Base-by-base conservation (phyloP, 2,888 invertebrate species). In the Polydrusus cervinus region DNA sequence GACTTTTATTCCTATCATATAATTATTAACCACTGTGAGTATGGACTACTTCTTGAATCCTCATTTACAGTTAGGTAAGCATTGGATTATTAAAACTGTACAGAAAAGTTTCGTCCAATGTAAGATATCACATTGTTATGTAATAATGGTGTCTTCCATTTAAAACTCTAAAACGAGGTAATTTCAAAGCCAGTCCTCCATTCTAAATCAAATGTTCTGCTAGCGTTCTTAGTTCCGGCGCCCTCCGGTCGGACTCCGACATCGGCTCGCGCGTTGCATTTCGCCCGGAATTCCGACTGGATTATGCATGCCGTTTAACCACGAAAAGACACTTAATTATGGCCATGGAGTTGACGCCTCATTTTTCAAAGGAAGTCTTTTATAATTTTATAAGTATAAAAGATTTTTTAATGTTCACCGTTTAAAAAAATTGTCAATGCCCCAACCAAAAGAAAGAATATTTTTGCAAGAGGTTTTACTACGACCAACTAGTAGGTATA, bases 171-270 rank as follows among this genome's bases (percentile, higher is more conserved):
- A 43, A 43, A 16, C 11, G 7, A 14, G 14, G 47, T 34, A 14
- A 25, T 62, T 62, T 62, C 25, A 62, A 62, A 62, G 20, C 38
- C 34, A 38, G 65, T 45, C 11, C 25, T 8, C 34, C 34, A 8
- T 34, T 34, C 68, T 64, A 69, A 74, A 74, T 74, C 69, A 74
- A 65, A 69, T 34, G 62, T 74, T 38, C 64, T 18, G 13, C 62
- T 69, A 68, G 74, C 69, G 64, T 70, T 53, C 47, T 57, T 47
- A 65, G 45, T 43, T 62, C 40, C 49, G 64, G 43, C 69, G 60
- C 55, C 57, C 69, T 69, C 57, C 57, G 60, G 57, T 11, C 45
- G 60, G 69, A 62, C 60, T 70, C 70, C 62, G 70, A 53, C 38
- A 60, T n/a, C 40, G 60, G 40, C 62, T 72, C 30, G 43, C 40